Conservation (phyloP, 2,888 invertebrate species). For the Synanthedon vespiformis region DNA sequence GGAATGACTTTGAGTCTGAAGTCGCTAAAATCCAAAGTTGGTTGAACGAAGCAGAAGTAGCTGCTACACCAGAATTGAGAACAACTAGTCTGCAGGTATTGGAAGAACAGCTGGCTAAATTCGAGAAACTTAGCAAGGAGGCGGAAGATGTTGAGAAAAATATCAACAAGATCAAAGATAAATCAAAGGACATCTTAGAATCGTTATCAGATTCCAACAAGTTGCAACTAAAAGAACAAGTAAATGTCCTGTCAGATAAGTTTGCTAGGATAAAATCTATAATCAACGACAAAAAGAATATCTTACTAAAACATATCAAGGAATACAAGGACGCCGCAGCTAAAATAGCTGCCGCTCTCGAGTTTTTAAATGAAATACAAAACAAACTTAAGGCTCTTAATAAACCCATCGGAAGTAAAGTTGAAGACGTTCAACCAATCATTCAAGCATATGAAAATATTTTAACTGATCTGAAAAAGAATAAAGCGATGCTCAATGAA, state of each 20-base stretch:
- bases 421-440: conserved; percentile 90
- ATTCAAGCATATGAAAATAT: conserved; percentile 83
- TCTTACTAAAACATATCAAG: conserved; percentile 81
- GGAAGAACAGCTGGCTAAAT: conserved; percentile 90
- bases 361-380: conserved; percentile 85
- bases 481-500: conserved; percentile 82
- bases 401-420: conserved; percentile 87
- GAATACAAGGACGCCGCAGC: conserved; percentile 85
- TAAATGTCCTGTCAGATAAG: conserved; percentile 83
- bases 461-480: conserved; percentile 80
- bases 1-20: conserved; percentile 85
- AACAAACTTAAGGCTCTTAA: conserved; percentile 84
- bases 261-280: conserved; percentile 79
- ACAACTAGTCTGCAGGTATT: conserved; percentile 84
- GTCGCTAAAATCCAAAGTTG: conserved; percentile 86
- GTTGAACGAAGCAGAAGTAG: conserved; percentile 91
- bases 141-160: conserved; percentile 77
- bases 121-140: conserved; percentile 81
- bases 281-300: conserved; percentile 80
- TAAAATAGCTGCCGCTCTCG: conserved; percentile 82
- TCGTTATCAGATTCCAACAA: conserved; percentile 88
- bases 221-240: conserved; percentile 82
- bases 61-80: conserved; percentile 83
- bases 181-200: conserved; percentile 83
- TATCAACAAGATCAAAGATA: conserved; percentile 81